Percentiles rank a stretch among this genome's conserved stretches.
phyloP scores from a whole-genome alignment of 2,113 vertebrate genomes.

The Strix uralensis region DNA sequence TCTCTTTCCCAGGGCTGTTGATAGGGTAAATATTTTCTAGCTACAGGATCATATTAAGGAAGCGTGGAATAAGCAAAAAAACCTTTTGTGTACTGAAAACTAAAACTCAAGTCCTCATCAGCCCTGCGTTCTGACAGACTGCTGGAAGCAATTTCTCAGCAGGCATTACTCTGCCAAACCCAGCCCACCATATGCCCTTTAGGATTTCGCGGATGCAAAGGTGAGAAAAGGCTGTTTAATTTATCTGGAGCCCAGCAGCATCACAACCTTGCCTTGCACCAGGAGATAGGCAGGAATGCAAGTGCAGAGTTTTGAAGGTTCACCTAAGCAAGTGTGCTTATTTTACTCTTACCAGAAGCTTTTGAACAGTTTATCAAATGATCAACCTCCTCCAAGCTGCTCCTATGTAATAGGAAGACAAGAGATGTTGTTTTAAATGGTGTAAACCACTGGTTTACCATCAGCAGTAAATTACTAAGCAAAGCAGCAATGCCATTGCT shows the following conservation, averaged over 20 bases:
- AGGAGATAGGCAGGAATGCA: background rate
- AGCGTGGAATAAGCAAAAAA: background rate
- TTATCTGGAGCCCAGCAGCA: background rate
- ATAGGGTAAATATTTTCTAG: background rate
- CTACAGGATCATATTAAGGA: background rate
- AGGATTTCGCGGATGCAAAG: constrained; percentile 4
- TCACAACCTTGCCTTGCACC: background rate
- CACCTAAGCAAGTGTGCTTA: background rate
- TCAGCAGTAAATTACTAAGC: background rate
- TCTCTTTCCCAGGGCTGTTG: background rate
- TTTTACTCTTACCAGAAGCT: background rate
- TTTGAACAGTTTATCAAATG: background rate
- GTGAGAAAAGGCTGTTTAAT: background rate
- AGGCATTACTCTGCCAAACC: background rate
- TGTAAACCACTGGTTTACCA: background rate
- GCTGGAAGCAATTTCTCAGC: background rate
- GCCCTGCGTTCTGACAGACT: background rate
- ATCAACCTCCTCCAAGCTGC: background rate
- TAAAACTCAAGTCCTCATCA: background rate
- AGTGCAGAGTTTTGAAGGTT: background rate
- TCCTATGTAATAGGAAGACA: background rate
- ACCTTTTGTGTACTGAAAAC: background rate
- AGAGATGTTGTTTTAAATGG: background rate
- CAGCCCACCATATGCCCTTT: background rate
- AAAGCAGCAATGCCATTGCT: background rate